Base-by-base conservation (phyloP, 2,797 vertebrate genomes). In the Onychomys leucogaster region DNA sequence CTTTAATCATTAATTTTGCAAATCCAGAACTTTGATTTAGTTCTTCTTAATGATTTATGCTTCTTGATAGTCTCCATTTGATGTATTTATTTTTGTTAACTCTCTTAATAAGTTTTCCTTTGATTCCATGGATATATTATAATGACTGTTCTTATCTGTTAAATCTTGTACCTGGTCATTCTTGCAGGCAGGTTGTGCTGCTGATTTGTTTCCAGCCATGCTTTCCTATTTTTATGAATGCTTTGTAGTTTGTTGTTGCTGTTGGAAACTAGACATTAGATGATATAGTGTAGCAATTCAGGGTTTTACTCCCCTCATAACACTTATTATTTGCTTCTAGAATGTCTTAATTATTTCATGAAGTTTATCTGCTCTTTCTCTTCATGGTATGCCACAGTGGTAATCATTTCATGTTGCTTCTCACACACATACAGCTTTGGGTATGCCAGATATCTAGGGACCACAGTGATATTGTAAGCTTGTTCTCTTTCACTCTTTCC, bases 261-360 rank as follows among this genome's bases (percentile, higher is more conserved):
- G 46, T 78, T 91, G 34, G 17, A 91, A 88, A 88, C 37, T 67
- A 46, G 59, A 92, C 46, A 75, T 92, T 88, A 75, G 37, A 75
- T 52, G 85, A 82, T 57, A 75, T 73, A 76, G 63, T 65, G 4
- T 32, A 82, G 29, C 16, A 81, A 88, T 6, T 63, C 11, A 81
- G 14, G 5, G 43, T n/a, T 55, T 49, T 80, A 23, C 63, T 86
- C 32, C 11, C 8, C 37, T n/a, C 2, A 17, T 17, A 17, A 52
- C 7, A 81, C 65, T 71, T 86, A 21, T 52, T 65, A 32, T 81
- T 91, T 87, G 19, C 59, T 80, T 95, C 59, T 32, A 91, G n/a
- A 81, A 5, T 88, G 65, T 25, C 32, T 87, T 43, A 90, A 78
- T n/a, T 91, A 61, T 73, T 91, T 73, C 13, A 55, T 81, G 55